A percentile compares a stretch with the other conserved stretches of the same genome.
Conservation (phyloP, 2,797 vertebrate species). For the Poecilia picta region DNA sequence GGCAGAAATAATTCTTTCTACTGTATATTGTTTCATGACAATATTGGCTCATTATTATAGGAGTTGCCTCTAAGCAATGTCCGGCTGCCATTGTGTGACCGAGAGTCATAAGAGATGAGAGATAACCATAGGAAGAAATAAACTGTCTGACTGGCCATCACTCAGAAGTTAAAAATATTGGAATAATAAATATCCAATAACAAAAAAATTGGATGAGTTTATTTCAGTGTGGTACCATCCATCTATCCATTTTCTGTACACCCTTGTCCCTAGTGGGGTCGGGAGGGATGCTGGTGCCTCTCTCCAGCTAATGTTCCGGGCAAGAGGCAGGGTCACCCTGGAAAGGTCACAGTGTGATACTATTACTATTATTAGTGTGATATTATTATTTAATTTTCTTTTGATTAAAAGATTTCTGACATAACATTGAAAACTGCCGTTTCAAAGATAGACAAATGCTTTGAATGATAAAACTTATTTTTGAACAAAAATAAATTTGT, state of each 20-base stretch:
- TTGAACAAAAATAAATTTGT: background rate
- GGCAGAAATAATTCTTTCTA: slow-evolving; percentile 30
- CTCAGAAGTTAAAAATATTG: slow-evolving; percentile 35
- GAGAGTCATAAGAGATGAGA: slow-evolving; percentile 35
- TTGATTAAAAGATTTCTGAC: background rate
- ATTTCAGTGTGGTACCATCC: background rate
- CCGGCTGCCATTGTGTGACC: slow-evolving; percentile 41
- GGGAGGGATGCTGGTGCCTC: no score
- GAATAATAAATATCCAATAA: slow-evolving; percentile 16
- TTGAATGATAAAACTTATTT: background rate
- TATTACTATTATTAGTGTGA: no score
- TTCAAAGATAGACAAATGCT: background rate
- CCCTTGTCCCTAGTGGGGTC: no score
- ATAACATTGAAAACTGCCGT: background rate
- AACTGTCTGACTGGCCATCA: slow-evolving; percentile 7
- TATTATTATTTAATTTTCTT: background rate
- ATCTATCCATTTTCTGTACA: no score
- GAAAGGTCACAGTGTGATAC: background rate
- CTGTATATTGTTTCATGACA: slow-evolving; percentile 42
- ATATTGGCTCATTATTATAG: slow-evolving; percentile 41
- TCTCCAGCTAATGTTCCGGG: no score
- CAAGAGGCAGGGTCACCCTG: no score
- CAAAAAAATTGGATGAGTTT: background rate
- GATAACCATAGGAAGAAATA: slow-evolving; percentile 17
- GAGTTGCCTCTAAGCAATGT: slow-evolving; percentile 47